These are phyloP conservation scores for Dasypogon diadema DNA, from an alignment of 2,888 invertebrate species.

Conservation along the genomic window DNA sequence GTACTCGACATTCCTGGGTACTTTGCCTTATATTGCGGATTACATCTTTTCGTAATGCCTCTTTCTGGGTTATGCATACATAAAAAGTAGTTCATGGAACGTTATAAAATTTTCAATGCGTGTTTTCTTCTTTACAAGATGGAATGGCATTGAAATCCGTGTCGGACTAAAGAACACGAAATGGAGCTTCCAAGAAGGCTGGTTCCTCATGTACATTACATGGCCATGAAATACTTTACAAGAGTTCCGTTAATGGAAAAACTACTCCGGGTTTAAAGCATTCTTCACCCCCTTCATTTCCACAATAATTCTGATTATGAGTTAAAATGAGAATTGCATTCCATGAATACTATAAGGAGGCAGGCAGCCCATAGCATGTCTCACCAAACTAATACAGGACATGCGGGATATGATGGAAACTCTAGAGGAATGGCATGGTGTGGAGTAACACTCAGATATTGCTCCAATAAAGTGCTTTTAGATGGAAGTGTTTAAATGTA, in stretches of 20 bases:
- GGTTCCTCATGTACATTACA: neutral
- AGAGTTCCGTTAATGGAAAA: neutral
- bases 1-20: neutral
- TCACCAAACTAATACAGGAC: neutral
- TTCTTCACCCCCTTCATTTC: neutral
- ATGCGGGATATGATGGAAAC: neutral
- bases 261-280: neutral
- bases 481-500: neutral
- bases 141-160: neutral
- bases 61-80: conserved; percentile 2
- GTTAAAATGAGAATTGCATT: neutral
- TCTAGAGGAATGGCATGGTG: neutral
- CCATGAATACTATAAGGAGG: neutral
- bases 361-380: neutral
- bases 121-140: neutral
- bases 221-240: neutral
- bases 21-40: neutral
- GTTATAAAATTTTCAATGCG: neutral
- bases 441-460: neutral
- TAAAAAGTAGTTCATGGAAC: conserved; percentile 12
- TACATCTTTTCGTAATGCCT: neutral
- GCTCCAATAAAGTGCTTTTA: neutral
- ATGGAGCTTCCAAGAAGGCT: neutral
- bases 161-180: neutral
- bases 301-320: neutral